Conservation (phyloP, 2,113 vertebrate genomes). For the Megaceryle maxima region DNA sequence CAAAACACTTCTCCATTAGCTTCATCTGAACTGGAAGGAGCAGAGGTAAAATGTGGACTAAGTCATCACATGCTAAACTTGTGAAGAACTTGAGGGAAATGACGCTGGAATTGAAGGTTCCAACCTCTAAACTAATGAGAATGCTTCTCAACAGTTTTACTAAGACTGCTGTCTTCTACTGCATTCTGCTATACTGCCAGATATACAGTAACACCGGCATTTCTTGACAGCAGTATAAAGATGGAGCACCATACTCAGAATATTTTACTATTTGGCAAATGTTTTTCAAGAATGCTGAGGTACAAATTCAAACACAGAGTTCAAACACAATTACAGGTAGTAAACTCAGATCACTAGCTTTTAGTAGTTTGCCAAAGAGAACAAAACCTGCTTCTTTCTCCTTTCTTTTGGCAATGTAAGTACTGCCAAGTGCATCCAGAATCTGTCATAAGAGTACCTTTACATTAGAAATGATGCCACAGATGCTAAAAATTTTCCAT, state of each 20-base stretch:
- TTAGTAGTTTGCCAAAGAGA: background rate
- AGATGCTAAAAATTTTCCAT: background rate
- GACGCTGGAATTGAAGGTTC: background rate
- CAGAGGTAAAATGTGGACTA: background rate
- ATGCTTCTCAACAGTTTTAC: background rate
- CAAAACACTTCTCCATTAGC: background rate
- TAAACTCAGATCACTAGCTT: background rate
- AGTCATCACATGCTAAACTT: background rate
- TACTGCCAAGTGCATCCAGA: background rate
- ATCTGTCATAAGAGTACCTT: background rate
- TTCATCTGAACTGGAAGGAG: background rate
- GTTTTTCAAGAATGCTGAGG: background rate
- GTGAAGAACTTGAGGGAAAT: background rate
- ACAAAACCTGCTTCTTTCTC: background rate
- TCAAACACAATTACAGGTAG: background rate
- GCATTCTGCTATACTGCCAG: background rate
- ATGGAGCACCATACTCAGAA: background rate
- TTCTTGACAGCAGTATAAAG: background rate
- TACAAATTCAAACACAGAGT: background rate
- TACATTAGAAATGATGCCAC: background rate
- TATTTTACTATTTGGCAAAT: background rate
- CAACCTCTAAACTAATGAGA: too few relatives aligned
- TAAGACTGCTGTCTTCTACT: background rate
- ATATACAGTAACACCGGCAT: rapidly evolving
- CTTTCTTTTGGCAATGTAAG: background rate